Evolutionary conservation across 2,113 vertebrate genomes (phyloP), one percentile per base, ranked within the genome.

Genomic region (Triplophysa siluroides): DNA sequence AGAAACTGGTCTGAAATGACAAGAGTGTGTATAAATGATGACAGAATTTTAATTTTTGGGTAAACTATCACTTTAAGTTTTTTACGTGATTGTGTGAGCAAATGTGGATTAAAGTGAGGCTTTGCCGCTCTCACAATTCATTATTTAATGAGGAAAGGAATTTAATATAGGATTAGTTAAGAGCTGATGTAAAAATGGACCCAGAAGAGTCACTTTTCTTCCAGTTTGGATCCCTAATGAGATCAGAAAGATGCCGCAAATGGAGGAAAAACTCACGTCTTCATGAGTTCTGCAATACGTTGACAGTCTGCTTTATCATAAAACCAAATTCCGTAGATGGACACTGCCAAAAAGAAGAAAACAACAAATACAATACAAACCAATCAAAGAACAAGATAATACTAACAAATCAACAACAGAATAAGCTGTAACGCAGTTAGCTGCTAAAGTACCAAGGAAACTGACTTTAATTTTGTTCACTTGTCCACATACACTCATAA

Each of bases 251-350:
- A 58, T 7, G 18, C 8, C 11, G 62, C 62, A 65, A 26, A 56
- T 29, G 54, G 8, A 63, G 43, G 21, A 33, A 19, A 76, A 78
- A 96, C 97, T 95, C 92, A 99, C 97, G 92, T 95, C 90, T 94
- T 97, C 95, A 98, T 98, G 80, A 95, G 94, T 68, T 95, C 94
- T 81, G 97, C 96, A 81, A 99, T 95, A 91, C 97, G 95, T 87
- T 94, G 95, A 90, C 97, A 99, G 91, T 99, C 97, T 88, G 94
- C 92, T 85, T 97, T 97, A 87, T 98, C 95, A 83, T 99, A 99
- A 93, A 99, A 99, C 97, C 97, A 99, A 91, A 99, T 98, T 65
- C 97, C 97, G 87, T 97, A 95, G 89, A 99, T 99, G 88, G 94
- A 94, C 92, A 97, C 97, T 99, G 92, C 8, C 90, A 89, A 90